Conservation (phyloP, 64 coral and sea anemone species). For the Trachythela sp. region DNA sequence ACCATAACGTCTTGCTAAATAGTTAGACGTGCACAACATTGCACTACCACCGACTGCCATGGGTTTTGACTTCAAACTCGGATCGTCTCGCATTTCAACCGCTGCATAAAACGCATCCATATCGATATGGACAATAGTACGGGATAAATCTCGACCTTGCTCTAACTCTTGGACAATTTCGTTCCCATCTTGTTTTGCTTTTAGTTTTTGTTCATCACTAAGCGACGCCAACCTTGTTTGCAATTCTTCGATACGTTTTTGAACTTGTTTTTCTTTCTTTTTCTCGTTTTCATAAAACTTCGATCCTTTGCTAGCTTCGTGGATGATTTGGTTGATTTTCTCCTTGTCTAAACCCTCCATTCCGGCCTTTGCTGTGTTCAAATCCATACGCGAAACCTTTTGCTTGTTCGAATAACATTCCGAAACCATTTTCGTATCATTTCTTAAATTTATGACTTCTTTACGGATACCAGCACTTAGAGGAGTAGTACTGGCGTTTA, state of each 20-base stretch:
- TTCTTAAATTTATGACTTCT: background rate
- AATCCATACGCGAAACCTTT: conserved; percentile 68
- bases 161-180: conserved; percentile 81
- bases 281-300: conserved; percentile 86
- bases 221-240: conserved; percentile 32
- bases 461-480: background rate
- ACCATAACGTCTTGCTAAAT: conserved; percentile 71
- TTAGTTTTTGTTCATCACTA: conserved; percentile 54
- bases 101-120: conserved; percentile 99
- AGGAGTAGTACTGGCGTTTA: background rate
- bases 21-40: conserved; percentile 96
- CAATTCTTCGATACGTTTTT: conserved; percentile 62
- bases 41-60: conserved; percentile 87
- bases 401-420: background rate
- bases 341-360: conserved; percentile 93
- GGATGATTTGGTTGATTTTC: conserved; percentile 95
- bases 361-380: conserved; percentile 93
- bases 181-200: conserved; percentile 56
- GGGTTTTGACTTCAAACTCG: conserved; percentile 67
- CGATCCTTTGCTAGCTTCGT: conserved; percentile 93
- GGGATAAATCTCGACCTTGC: conserved; percentile 68
- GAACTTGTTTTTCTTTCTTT: conserved; percentile 86
- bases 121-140: conserved; percentile 87
- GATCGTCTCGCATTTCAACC: conserved; percentile 92
- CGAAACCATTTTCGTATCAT: background rate